A percentile compares a stretch with the other conserved stretches of the same genome.
Conservation (phyloP, 1,140 invertebrate genomes). For the Phthorimaea operculella region DNA sequence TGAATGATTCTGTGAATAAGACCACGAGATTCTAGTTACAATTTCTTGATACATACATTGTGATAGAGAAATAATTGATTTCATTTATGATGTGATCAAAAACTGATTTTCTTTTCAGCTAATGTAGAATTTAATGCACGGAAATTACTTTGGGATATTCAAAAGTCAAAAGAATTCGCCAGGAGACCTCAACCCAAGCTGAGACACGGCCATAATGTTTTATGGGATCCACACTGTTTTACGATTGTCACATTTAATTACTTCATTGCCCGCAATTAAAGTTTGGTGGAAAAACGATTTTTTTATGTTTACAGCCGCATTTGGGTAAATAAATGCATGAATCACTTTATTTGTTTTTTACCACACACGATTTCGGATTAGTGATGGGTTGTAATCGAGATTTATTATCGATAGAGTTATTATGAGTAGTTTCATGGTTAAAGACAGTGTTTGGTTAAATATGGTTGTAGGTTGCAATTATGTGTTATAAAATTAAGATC, state of each 20-base stretch:
- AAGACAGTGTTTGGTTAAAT: too few species aligned
- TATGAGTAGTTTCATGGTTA: too few species aligned
- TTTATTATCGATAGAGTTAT: constrained; percentile 9
- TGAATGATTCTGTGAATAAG: too few species aligned
- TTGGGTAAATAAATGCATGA: constrained; percentile 59
- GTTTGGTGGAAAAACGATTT: constrained; percentile 60
- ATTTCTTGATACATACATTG: too few species aligned
- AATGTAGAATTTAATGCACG: too few species aligned
- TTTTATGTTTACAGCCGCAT: constrained; percentile 61
- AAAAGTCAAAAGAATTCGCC: constrained; percentile 17
- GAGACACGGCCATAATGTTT: constrained; percentile 49
- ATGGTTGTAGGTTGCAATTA: too few species aligned
- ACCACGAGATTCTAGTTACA: too few species aligned
- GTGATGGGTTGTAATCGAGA: constrained; percentile 28
- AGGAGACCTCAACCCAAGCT: background rate
- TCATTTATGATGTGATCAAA: too few species aligned
- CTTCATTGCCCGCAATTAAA: constrained; percentile 65
- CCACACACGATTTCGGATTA: constrained; percentile 59
- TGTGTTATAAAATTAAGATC: too few species aligned
- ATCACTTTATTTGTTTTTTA: constrained; percentile 57
- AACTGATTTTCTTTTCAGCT: too few species aligned
- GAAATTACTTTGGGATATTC: background rate
- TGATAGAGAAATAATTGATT: too few species aligned
- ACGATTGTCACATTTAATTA: constrained; percentile 68
- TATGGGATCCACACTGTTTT: constrained; percentile 54